Conservation (phyloP, 2,113 vertebrate species). For the Mormoops blainvillei region DNA sequence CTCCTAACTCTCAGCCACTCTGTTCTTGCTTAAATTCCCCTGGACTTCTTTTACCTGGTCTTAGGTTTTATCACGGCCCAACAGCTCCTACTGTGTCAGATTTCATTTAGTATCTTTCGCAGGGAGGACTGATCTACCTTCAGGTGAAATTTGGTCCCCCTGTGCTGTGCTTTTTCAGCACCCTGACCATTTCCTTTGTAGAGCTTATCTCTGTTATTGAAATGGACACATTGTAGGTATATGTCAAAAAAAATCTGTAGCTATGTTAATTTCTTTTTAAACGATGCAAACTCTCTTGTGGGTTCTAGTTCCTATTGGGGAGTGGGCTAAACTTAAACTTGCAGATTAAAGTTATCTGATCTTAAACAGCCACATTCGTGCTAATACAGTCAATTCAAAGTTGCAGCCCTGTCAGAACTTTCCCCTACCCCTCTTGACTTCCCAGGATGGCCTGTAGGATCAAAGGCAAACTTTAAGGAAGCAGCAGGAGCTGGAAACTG, state of each 20-base stretch:
- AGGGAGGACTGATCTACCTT: neutral
- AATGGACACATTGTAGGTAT: neutral
- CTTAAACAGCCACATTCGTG: neutral
- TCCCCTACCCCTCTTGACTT: neutral
- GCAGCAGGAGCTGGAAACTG: neutral
- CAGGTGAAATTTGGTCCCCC: neutral
- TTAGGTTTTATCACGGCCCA: neutral
- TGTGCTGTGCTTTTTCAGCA: neutral
- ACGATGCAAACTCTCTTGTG: neutral
- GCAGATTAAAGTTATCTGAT: neutral
- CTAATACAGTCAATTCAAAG: neutral
- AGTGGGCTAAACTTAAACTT: neutral
- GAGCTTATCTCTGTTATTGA: neutral
- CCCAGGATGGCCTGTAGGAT: neutral
- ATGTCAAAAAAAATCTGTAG: neutral
- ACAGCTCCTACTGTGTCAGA: neutral
- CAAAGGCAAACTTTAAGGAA: neutral
- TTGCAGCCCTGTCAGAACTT: neutral
- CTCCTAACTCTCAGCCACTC: neutral
- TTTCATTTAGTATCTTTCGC: neutral
- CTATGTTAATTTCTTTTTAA: neutral
- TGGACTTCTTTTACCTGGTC: neutral
- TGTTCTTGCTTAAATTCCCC: neutral
- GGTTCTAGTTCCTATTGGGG: neutral
- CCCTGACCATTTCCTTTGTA: neutral